These are phyloP conservation scores for Chaetodon trifasciatus DNA, from an alignment of 2,797 vertebrate species.

Conservation along the genomic window DNA sequence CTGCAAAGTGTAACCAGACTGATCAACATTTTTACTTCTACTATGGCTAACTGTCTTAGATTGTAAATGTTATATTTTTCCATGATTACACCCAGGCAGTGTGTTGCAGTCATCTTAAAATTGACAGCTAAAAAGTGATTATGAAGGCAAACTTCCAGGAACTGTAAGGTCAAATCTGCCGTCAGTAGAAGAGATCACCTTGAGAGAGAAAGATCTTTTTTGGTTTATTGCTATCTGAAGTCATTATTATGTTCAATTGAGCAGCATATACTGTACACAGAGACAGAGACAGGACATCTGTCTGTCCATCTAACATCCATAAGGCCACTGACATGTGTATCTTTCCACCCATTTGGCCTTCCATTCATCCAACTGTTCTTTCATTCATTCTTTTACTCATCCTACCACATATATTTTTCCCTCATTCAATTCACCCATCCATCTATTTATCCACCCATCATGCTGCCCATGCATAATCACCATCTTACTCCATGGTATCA, in stretches of 20 bases:
- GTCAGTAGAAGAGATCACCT: background rate
- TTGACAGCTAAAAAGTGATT: slow-evolving; percentile 6
- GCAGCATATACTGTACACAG: background rate
- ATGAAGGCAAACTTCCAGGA: background rate
- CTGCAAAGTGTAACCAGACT: slow-evolving; percentile 11
- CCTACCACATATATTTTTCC: background rate
- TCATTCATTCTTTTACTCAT: slow-evolving; percentile 18
- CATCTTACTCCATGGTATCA: slow-evolving; percentile 33
- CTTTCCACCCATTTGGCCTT: background rate
- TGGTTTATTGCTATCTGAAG: background rate
- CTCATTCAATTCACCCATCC: slow-evolving; percentile 11
- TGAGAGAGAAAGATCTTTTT: background rate
- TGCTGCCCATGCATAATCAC: slow-evolving; percentile 33
- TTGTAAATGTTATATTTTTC: slow-evolving; percentile 5
- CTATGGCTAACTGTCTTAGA: background rate
- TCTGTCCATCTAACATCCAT: background rate
- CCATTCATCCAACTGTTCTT: slow-evolving; percentile 15
- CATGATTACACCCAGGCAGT: background rate
- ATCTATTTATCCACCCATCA: slow-evolving; percentile 23
- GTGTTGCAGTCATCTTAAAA: slow-evolving; percentile 19
- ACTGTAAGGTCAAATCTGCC: slow-evolving; percentile 4
- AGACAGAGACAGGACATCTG: background rate
- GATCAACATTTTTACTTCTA: background rate
- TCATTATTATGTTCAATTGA: slow-evolving; percentile 17
- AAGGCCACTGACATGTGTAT: background rate